phyloP scores from a whole-genome alignment of 2,888 invertebrate species.

The Zaprionus obscuricornis region DNA sequence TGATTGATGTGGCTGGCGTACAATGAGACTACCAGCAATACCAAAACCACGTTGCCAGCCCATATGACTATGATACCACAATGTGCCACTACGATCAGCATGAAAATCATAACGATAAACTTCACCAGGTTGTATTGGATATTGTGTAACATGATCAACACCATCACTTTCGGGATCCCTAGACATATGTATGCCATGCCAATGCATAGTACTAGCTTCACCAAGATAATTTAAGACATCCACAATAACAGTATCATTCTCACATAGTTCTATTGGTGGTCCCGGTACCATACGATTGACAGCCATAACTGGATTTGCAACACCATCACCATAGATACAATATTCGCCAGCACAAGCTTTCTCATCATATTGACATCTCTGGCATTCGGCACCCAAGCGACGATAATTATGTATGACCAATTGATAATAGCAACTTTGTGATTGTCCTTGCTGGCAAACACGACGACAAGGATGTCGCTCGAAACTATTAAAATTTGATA shows the following conservation, averaged over 20 bases:
- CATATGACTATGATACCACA: conserved; percentile 81
- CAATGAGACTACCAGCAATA: conserved; percentile 73
- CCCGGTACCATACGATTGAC: conserved; percentile 80
- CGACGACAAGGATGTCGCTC: conserved; percentile 79
- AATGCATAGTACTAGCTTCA: conserved; percentile 79
- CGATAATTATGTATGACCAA: conserved; percentile 79
- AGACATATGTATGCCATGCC: conserved; percentile 80
- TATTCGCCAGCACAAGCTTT: conserved; percentile 66
- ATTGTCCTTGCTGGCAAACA: conserved; percentile 74
- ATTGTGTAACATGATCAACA: conserved; percentile 75
- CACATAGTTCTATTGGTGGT: conserved; percentile 79
- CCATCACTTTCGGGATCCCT: conserved; percentile 80
- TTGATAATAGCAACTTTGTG: conserved; percentile 78
- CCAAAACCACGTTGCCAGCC: conserved; percentile 79
- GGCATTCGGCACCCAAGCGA: conserved; percentile 77
- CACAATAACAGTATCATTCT: conserved; percentile 79
- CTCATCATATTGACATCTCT: conserved; percentile 72
- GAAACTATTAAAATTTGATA: conserved; percentile 58
- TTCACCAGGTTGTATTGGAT: conserved; percentile 79
- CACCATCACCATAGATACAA: conserved; percentile 80
- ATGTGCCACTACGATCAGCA: conserved; percentile 77
- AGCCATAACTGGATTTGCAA: conserved; percentile 77
- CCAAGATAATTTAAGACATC: conserved; percentile 78
- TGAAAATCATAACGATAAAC: conserved; percentile 75
- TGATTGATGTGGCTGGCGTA: conserved; percentile 70